phyloP scores from a whole-genome alignment of 2,888 invertebrate species.

The Aphrophora alni region DNA sequence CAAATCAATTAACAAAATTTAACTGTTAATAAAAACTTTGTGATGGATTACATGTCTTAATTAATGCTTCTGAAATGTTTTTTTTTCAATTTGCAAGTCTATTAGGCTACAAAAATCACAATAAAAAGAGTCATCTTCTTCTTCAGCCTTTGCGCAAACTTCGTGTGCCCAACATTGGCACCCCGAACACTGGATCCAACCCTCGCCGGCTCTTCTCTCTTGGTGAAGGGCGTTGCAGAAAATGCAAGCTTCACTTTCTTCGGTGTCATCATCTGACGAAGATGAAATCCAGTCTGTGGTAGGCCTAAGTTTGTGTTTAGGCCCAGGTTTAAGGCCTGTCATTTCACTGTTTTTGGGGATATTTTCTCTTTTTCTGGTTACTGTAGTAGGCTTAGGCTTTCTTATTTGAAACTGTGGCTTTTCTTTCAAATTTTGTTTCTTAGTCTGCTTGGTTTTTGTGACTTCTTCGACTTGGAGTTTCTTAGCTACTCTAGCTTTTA shows the following conservation, averaged over 20 bases:
- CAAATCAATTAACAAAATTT: too few relatives aligned
- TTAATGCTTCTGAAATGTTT: too few relatives aligned
- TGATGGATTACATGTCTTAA: too few relatives aligned
- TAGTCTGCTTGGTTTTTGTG: background rate
- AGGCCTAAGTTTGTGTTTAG: background rate
- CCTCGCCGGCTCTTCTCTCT: constrained; percentile 17
- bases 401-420: background rate
- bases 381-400: background rate
- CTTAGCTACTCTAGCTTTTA: background rate
- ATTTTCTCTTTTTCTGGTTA: background rate
- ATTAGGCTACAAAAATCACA: constrained; percentile 33
- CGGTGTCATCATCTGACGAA: constrained; percentile 21
- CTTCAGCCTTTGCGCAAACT: constrained; percentile 35
- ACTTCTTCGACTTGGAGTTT: background rate
- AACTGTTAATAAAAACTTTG: too few relatives aligned
- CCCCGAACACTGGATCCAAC: constrained; percentile 28
- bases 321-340: background rate
- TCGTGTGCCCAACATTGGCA: constrained; percentile 34
- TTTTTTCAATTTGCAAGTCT: too few relatives aligned
- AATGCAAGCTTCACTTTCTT: constrained; percentile 23
- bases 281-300: background rate
- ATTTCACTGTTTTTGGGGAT: constrained; percentile 7
- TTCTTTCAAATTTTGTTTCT: background rate
- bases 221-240: constrained; percentile 32
- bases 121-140: constrained; percentile 35